phyloP scores from a whole-genome alignment of 30 jellyfish, hydroid and myxozoan species.

The Chrysaora quinquecirrha region DNA sequence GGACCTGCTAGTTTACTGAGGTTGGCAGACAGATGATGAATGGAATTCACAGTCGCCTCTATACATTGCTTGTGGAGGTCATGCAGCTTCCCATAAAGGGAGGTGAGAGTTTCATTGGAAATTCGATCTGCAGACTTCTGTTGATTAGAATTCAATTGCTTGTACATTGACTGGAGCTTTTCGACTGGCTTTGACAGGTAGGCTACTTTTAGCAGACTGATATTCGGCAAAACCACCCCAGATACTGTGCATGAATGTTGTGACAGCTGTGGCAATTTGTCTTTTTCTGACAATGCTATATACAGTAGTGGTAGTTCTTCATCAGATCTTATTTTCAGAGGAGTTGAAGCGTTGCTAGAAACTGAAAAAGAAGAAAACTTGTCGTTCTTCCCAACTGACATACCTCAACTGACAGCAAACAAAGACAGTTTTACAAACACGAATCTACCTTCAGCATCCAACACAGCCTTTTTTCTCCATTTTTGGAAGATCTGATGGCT shows the following conservation, averaged over 20 bases:
- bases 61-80: background rate
- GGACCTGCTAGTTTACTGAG: background rate
- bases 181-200: background rate
- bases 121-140: background rate
- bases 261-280: background rate
- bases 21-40: background rate
- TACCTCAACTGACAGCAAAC: too few species aligned
- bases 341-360: background rate
- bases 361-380: too few species aligned
- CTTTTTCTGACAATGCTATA: background rate
- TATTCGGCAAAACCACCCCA: background rate
- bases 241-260: background rate
- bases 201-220: background rate
- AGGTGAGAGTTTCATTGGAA: background rate
- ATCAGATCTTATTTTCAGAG: background rate
- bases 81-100: background rate
- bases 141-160: background rate
- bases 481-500: too few species aligned
- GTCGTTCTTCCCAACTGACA: too few species aligned
- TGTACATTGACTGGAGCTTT: background rate
- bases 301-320: background rate
- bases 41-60: background rate
- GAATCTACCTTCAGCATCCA: too few species aligned
- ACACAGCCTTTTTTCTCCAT: too few species aligned
- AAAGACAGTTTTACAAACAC: too few species aligned